Evolutionary conservation across 2,888 invertebrate genomes (phyloP), one percentile per base, ranked within the genome.

Genomic region (Willowsia nigromaculata): DNA sequence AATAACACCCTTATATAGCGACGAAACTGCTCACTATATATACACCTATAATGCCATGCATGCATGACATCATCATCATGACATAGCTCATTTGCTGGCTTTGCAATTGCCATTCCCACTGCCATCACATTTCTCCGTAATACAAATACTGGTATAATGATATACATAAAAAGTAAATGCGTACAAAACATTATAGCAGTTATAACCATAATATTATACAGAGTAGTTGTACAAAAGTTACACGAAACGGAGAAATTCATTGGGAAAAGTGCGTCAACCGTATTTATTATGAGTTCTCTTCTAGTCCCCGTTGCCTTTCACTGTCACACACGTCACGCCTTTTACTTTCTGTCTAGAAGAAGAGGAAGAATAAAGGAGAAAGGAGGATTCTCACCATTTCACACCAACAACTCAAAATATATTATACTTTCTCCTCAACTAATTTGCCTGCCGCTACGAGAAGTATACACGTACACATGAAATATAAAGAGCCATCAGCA

Each of bases 61-160:
- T 82, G 43, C 56, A 56, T 56, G 74, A 56, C 84, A 76, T 74
- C 76, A 76, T 74, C 76, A 76, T 78, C 65, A 37, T 86, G 85
- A 65, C 85, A 86, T 76, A 76, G 85, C 85, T 86, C 85, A 85
- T 85, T 86, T 86, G 78, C 78, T 65, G 47, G 62, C 13, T 43
- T 59, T 65, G 50, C 50, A 65, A 47, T 86, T 80, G 65, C 25
- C 85, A 86, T 86, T 80, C 76, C 76, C 47, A 18, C 59, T 86
- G 40, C 85, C 85, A 85, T 86, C 59, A 71, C 71, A 84, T 74
- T 53, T 40, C 74, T 40, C 25, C n/a, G 22, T 27, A 53, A n/a
- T 53, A 78, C 30, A 53, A 47, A 71, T 71, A 68, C 33, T 18
- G 9, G 56, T 50, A 50, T 18, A 76, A 50, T 50, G 27, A 80